Conservation (phyloP, 2,113 vertebrate species). For the Progne subis region DNA sequence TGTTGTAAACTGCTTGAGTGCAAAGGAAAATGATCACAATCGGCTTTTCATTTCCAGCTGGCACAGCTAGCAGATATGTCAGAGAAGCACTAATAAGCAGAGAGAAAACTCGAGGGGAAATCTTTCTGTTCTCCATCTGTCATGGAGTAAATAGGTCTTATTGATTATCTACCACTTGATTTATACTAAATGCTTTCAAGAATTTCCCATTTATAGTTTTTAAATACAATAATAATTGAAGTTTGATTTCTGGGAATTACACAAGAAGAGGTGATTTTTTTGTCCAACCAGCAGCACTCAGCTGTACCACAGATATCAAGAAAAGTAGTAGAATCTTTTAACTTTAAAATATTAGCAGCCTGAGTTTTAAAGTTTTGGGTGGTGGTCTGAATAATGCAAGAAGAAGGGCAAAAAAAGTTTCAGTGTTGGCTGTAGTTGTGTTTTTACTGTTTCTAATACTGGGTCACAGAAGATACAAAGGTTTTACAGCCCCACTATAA, state of each 20-base stretch:
- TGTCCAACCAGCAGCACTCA: background rate
- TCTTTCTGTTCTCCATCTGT: background rate
- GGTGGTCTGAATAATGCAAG: slow-evolving; percentile 3
- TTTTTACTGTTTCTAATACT: slow-evolving; percentile 60
- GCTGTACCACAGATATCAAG: background rate
- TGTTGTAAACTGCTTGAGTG: background rate
- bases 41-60: background rate
- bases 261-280: background rate
- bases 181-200: background rate
- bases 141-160: background rate
- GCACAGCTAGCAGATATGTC: background rate
- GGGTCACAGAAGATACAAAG: slow-evolving; percentile 68
- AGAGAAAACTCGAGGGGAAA: background rate
- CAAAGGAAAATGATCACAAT: background rate
- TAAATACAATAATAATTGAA: background rate
- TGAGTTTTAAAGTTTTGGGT: background rate
- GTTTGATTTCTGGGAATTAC: background rate
- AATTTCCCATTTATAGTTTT: background rate
- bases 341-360: background rate
- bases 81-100: background rate
- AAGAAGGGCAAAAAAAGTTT: slow-evolving; percentile 23
- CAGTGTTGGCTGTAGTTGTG: background rate
- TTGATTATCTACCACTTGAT: background rate
- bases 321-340: background rate
- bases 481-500: slow-evolving; percentile 76